Evolutionary conservation across 2,113 vertebrate genomes (phyloP).

Genomic region (Gnathochromis pfefferi): DNA sequence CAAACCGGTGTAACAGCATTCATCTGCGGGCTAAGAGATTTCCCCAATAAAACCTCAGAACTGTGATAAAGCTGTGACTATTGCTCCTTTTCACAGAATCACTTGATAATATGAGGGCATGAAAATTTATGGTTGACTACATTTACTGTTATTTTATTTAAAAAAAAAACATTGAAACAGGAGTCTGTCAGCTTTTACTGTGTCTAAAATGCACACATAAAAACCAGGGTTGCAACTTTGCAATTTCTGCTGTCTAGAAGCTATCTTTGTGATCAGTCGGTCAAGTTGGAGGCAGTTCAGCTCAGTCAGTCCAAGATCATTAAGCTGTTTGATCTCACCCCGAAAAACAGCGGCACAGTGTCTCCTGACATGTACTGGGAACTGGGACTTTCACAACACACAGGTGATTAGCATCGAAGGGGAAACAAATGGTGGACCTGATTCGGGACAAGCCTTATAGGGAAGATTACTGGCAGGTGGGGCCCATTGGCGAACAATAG

Average conservation of each 20-base stretch:
- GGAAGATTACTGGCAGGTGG: slow-evolving; percentile 75
- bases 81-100: not conserved
- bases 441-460: slow-evolving; percentile 51
- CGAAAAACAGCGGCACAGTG: slow-evolving; percentile 32
- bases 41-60: not conserved
- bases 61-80: not conserved
- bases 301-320: slow-evolving; percentile 7
- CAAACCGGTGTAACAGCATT: not conserved
- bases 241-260: not conserved
- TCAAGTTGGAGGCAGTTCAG: slow-evolving; percentile 7
- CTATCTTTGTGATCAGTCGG: slow-evolving; percentile 37
- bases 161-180: not conserved
- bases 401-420: slow-evolving; percentile 70
- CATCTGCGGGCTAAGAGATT: not conserved
- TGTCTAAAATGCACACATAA: not conserved
- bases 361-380: slow-evolving; percentile 50
- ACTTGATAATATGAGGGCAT: not conserved
- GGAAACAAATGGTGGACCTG: slow-evolving; percentile 65
- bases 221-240: not conserved
- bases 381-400: slow-evolving; percentile 64
- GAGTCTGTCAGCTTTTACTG: not conserved
- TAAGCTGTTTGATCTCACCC: slow-evolving; percentile 41
- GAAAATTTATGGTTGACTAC: not conserved
- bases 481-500: slow-evolving; percentile 67
- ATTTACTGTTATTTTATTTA: not conserved